These are phyloP conservation scores for Harlomillsia oculata DNA, from an alignment of 1,140 invertebrate genomes.

Conservation along the genomic window DNA sequence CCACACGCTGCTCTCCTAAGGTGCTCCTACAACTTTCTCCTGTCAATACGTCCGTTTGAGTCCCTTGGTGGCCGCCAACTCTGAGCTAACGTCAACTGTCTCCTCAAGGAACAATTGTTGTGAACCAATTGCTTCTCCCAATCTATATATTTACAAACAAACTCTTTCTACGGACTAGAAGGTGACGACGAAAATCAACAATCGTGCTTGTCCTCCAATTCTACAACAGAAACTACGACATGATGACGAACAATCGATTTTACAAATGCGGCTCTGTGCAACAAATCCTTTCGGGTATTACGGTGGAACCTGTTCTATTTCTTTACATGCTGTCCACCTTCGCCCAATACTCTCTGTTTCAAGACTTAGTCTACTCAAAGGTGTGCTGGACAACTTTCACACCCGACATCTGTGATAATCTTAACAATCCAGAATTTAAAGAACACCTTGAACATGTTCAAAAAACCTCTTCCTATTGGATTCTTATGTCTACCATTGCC, in stretches of 20 bases:
- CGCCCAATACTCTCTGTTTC: conserved; percentile 42
- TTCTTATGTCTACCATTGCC: conserved; percentile 40
- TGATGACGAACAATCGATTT: conserved; percentile 4
- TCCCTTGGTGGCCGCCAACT: no score
- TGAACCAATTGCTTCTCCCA: no score
- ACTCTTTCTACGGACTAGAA: no score
- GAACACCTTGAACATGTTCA: conserved; percentile 39
- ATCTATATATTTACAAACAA: no score
- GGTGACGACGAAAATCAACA: no score
- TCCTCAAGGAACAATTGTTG: no score
- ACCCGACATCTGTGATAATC: conserved; percentile 36
- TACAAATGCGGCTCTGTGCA: background rate
- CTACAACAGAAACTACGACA: background rate
- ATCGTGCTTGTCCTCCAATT: no score
- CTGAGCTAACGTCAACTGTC: no score
- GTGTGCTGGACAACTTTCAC: conserved; percentile 38
- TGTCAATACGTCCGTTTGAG: no score
- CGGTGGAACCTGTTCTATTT: conserved; percentile 47
- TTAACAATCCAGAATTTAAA: conserved; percentile 35
- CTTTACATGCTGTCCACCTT: conserved; percentile 45
- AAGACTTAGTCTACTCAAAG: conserved; percentile 44
- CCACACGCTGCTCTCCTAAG: no score
- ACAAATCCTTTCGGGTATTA: conserved; percentile 7
- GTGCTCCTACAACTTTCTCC: no score
- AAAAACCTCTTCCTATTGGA: conserved; percentile 40